These are phyloP conservation scores for Sinocyclocheilus anophthalmus DNA, from an alignment of 2,113 vertebrate species.

Conservation along the genomic window DNA sequence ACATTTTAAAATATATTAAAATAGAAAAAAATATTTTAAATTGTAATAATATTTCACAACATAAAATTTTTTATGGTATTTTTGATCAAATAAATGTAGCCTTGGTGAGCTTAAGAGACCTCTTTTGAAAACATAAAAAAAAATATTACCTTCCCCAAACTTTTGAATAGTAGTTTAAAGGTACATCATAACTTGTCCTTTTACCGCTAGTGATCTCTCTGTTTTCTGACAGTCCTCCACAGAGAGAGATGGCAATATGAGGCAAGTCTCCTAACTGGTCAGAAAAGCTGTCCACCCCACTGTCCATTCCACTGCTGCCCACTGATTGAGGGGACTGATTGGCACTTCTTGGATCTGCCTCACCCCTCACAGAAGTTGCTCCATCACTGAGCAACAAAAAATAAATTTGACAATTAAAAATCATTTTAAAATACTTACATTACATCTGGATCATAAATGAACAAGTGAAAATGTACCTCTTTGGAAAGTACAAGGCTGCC, in stretches of 20 bases:
- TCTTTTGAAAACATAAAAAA: too few relatives aligned
- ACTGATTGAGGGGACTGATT: slow-evolving; percentile 90
- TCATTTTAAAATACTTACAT: neutral
- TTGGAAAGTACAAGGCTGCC: slow-evolving; percentile 95
- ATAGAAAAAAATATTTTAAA: too few relatives aligned
- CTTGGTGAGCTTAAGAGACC: too few relatives aligned
- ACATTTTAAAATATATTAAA: too few relatives aligned
- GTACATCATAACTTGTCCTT: neutral
- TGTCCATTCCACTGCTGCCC: slow-evolving; percentile 89
- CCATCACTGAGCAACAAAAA: slow-evolving; percentile 44
- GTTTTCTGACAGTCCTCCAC: slow-evolving; percentile 91
- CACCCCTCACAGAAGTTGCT: slow-evolving; percentile 66
- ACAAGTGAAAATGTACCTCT: slow-evolving; percentile 77
- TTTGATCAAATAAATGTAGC: too few relatives aligned
- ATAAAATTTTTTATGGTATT: too few relatives aligned
- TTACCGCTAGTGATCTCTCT: slow-evolving; percentile 90
- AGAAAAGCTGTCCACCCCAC: slow-evolving; percentile 87
- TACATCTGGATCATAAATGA: neutral
- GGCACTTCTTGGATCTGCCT: slow-evolving; percentile 73
- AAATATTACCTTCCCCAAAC: too few relatives aligned
- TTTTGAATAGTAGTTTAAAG: too few relatives aligned
- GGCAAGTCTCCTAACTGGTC: slow-evolving; percentile 87
- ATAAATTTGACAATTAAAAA: neutral
- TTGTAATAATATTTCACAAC: too few relatives aligned
- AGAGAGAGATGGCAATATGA: slow-evolving; percentile 92